A percentile compares a stretch with the other conserved stretches of the same genome.
phyloP scores from a whole-genome alignment of 2,888 invertebrate genomes.

The Dynastes hyllus region DNA sequence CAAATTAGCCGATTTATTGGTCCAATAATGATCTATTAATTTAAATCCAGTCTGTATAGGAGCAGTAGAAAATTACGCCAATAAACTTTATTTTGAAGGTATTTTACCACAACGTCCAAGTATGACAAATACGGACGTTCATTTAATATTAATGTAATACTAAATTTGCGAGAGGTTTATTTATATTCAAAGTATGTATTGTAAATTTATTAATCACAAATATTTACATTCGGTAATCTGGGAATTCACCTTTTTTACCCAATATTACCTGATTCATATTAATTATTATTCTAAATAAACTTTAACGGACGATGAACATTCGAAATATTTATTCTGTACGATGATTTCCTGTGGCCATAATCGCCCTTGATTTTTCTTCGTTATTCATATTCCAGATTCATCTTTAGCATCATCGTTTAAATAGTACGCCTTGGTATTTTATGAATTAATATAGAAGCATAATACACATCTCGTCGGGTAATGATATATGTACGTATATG shows the following conservation, averaged over 20 bases:
- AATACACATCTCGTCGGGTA: not conserved
- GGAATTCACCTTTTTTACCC: not conserved
- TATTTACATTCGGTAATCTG: not conserved
- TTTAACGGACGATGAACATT: constrained; percentile 1
- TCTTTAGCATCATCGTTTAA: constrained; percentile 1
- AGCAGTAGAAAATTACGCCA: too few species aligned
- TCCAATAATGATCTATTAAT: too few species aligned
- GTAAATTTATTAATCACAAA: not conserved
- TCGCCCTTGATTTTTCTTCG: constrained; percentile 28
- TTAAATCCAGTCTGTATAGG: too few species aligned
- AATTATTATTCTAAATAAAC: constrained; percentile 26
- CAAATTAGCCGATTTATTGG: too few species aligned
- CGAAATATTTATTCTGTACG: constrained; percentile 25
- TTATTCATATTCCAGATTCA: not conserved
- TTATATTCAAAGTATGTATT: too few species aligned
- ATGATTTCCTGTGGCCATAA: constrained; percentile 6
- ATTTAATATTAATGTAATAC: not conserved
- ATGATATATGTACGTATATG: too few species aligned
- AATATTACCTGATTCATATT: constrained; percentile 17
- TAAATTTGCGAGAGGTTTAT: not conserved
- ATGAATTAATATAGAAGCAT: not conserved
- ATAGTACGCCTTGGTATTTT: constrained; percentile 14
- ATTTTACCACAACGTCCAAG: not conserved
- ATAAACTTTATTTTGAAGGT: not conserved
- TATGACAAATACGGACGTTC: not conserved